Percentiles rank a stretch among this genome's conserved stretches.
Conservation (phyloP, 2,888 invertebrate genomes). For the Magallana nippona region DNA sequence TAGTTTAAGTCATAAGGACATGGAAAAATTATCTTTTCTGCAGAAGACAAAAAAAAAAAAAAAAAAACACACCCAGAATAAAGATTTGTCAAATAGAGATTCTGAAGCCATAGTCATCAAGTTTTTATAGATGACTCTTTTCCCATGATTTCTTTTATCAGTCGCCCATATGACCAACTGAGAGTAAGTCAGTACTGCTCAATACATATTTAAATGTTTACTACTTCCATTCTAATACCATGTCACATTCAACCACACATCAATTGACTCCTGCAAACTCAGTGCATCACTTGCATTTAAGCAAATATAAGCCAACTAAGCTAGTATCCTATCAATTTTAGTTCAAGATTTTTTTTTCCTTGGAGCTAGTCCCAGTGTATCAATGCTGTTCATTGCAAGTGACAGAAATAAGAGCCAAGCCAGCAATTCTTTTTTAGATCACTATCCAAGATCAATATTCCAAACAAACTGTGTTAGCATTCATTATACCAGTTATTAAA, state of each 20-base stretch:
- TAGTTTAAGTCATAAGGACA: neutral
- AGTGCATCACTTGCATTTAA: neutral
- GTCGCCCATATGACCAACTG: neutral
- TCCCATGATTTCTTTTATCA: neutral
- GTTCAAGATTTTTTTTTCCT: no score
- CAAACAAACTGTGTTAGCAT: neutral
- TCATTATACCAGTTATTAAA: neutral
- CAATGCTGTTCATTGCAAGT: no score
- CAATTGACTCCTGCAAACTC: neutral
- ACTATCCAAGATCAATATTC: constrained; percentile 12
- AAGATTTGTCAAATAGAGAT: constrained; percentile 43
- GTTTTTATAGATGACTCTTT: neutral
- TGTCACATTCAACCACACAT: neutral
- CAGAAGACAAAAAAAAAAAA: neutral
- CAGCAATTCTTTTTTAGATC: neutral
- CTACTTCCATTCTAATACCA: neutral
- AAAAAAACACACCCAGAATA: constrained; percentile 46
- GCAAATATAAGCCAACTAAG: no score
- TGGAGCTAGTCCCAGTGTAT: no score
- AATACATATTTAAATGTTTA: neutral
- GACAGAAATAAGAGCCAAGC: neutral
- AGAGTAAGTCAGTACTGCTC: neutral
- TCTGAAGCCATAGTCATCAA: constrained; percentile 12
- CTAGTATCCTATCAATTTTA: no score
- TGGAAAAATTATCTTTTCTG: neutral